These are phyloP conservation scores for Drosophila auraria DNA, from an alignment of 1,140 invertebrate species.

Conservation along the genomic window DNA sequence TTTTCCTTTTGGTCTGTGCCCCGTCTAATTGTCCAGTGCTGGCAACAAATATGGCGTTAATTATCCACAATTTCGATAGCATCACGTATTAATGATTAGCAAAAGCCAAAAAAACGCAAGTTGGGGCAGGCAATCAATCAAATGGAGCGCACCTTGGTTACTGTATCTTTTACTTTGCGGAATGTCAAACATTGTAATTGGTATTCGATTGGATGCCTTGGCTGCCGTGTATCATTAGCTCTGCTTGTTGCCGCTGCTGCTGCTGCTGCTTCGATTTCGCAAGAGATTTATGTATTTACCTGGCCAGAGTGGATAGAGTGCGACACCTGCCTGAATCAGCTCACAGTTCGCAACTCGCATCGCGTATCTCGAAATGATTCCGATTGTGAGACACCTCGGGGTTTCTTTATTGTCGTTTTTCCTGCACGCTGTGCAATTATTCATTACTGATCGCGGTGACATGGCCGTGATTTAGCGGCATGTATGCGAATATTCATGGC, in stretches of 20 bases:
- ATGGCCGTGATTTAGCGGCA: slow-evolving; percentile 36
- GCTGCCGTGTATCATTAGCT: slow-evolving; percentile 41
- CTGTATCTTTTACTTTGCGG: slow-evolving; percentile 61
- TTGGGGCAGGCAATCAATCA: slow-evolving; percentile 69
- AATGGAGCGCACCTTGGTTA: slow-evolving; percentile 56
- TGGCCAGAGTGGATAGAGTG: slow-evolving; percentile 7
- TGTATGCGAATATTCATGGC: slow-evolving; percentile 32
- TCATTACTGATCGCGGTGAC: slow-evolving; percentile 51
- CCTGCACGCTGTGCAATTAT: slow-evolving; percentile 69
- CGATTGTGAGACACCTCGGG: slow-evolving; percentile 34
- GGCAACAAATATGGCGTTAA: slow-evolving; percentile 79
- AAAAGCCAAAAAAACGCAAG: slow-evolving; percentile 41
- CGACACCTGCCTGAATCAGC: slow-evolving; percentile 59
- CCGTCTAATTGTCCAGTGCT: slow-evolving; percentile 64
- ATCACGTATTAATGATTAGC: slow-evolving; percentile 79
- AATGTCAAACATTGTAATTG: slow-evolving; percentile 79
- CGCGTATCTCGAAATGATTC: slow-evolving; percentile 35
- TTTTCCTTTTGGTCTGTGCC: slow-evolving; percentile 56
- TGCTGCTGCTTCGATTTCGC: slow-evolving; percentile 34
- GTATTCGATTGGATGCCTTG: slow-evolving; percentile 56
- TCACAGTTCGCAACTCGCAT: slow-evolving; percentile 1
- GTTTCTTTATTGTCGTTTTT: slow-evolving; percentile 22
- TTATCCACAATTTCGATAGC: slow-evolving; percentile 80
- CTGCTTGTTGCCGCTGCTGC: slow-evolving; percentile 8
- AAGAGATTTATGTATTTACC: slow-evolving; percentile 76